phyloP scores from a whole-genome alignment of 2,888 invertebrate genomes.

The Agonopterix subpropinquella region DNA sequence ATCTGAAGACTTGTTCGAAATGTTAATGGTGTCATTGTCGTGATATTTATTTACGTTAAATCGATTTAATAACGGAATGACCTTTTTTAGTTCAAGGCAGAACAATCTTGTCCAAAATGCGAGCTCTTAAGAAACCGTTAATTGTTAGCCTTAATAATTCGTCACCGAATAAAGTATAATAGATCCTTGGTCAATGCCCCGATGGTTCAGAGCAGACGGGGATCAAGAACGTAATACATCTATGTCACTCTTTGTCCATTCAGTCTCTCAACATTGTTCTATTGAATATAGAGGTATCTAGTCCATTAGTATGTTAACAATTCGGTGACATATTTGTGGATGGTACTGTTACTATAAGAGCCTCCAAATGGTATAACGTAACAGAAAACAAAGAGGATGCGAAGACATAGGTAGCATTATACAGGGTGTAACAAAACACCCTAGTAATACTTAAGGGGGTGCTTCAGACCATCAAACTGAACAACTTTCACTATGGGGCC shows the following conservation, averaged over 20 bases:
- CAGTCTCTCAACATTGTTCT: not conserved
- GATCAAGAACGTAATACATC: not conserved
- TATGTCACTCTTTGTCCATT: not conserved
- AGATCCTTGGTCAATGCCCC: slow-evolving; percentile 26
- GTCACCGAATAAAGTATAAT: slow-evolving; percentile 20
- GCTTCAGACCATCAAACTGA: too few relatives aligned
- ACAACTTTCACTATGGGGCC: too few relatives aligned
- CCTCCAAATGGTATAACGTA: too few relatives aligned
- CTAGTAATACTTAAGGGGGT: too few relatives aligned
- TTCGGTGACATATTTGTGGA: too few relatives aligned
- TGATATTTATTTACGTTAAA: not conserved
- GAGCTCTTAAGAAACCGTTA: slow-evolving; percentile 16
- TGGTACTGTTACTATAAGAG: too few relatives aligned
- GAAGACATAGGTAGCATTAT: too few relatives aligned
- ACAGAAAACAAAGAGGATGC: too few relatives aligned
- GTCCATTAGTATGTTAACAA: too few relatives aligned
- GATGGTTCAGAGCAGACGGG: slow-evolving; percentile 8
- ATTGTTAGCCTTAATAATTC: slow-evolving; percentile 20
- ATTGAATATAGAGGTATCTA: not conserved
- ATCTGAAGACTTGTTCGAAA: too few relatives aligned
- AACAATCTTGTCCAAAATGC: not conserved
- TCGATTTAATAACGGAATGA: not conserved
- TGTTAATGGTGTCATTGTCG: not conserved
- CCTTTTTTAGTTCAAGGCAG: slow-evolving; percentile 8
- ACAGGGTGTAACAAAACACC: too few relatives aligned